These are phyloP conservation scores for Ridgeia piscesae DNA, from an alignment of 1,140 invertebrate genomes.

Conservation along the genomic window DNA sequence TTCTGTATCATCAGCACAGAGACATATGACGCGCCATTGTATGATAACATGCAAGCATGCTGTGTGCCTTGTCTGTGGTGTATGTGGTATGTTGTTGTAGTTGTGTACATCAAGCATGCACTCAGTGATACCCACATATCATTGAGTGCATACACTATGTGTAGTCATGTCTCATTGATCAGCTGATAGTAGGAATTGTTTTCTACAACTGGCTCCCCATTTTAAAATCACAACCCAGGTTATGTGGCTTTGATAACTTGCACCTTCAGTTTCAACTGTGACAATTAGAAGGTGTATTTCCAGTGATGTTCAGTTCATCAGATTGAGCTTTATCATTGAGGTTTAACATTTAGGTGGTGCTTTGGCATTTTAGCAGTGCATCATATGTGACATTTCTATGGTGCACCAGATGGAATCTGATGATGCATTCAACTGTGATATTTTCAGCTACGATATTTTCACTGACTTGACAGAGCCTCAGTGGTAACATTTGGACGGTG, in stretches of 20 bases:
- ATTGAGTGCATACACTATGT: background rate
- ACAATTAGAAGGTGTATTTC: background rate
- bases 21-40: too few relatives aligned
- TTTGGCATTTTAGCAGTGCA: background rate
- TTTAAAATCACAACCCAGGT: background rate
- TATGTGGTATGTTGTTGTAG: background rate
- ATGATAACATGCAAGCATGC: background rate
- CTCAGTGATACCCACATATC: too few relatives aligned
- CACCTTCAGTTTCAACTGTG: background rate
- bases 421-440: too few relatives aligned
- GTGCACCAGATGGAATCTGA: too few relatives aligned
- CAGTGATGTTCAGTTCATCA: background rate
- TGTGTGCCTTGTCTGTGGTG: background rate
- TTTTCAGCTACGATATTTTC: too few relatives aligned
- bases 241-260: background rate
- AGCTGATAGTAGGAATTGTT: background rate
- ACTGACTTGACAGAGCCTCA: too few relatives aligned
- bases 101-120: too few relatives aligned
- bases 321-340: too few relatives aligned
- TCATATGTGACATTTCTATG: background rate
- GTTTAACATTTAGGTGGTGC: background rate
- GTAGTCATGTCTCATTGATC: background rate
- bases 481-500: too few relatives aligned
- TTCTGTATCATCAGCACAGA: too few relatives aligned
- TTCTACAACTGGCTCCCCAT: background rate